These are phyloP conservation scores for Iphiclides podalirius DNA, from an alignment of 2,888 invertebrate genomes.

Conservation along the genomic window DNA sequence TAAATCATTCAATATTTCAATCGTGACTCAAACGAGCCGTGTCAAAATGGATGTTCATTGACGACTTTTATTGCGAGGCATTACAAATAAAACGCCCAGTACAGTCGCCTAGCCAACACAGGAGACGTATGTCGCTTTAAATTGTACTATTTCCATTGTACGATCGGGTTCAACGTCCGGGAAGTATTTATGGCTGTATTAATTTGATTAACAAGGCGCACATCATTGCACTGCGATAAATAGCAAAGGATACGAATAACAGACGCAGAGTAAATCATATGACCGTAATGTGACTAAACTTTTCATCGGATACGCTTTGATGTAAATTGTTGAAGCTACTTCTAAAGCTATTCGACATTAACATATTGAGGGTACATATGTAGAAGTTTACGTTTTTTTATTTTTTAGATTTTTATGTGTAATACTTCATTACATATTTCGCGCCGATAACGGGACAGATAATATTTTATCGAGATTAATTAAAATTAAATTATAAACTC, in stretches of 20 bases:
- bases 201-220: conserved; percentile 30
- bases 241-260: conserved; percentile 23
- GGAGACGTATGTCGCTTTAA: conserved; percentile 27
- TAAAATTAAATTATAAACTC: no score
- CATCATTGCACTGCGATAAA: conserved; percentile 19
- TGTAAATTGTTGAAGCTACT: conserved; percentile 4
- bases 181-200: conserved; percentile 32
- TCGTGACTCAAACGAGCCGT: background rate
- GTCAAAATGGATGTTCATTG: background rate
- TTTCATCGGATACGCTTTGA: conserved; percentile 12
- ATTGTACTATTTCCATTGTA: conserved; percentile 50
- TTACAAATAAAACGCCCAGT: conserved; percentile 2
- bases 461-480: no score
- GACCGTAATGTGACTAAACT: conserved; percentile 11
- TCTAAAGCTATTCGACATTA: background rate
- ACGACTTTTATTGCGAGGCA: conserved; percentile 4
- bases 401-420: no score
- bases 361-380: background rate
- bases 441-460: no score
- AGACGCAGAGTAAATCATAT: conserved; percentile 16
- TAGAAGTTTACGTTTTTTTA: no score
- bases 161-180: conserved; percentile 41
- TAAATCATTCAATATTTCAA: no score
- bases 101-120: conserved; percentile 2
- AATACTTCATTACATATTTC: no score